A percentile compares a stretch with the other conserved stretches of the same genome.
phyloP scores from a whole-genome alignment of 1,140 invertebrate genomes.

The Coenobita brevimanus region DNA sequence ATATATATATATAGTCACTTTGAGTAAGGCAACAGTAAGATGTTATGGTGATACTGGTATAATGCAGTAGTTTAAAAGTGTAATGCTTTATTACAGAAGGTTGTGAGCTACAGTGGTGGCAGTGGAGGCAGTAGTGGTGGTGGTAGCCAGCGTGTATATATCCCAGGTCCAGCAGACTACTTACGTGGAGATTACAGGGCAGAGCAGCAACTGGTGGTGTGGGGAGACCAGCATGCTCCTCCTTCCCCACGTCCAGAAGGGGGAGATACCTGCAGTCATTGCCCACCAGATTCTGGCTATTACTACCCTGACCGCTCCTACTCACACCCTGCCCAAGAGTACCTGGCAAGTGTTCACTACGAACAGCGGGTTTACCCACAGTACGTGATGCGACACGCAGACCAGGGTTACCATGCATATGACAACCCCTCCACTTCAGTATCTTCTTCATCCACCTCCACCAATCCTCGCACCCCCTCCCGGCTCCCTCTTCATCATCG shows the following conservation, averaged over 20 bases:
- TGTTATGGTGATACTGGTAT: too few relatives aligned
- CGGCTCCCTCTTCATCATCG: conserved; percentile 75
- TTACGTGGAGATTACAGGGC: conserved; percentile 41
- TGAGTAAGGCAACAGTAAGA: too few relatives aligned
- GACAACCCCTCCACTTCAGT: conserved; percentile 76
- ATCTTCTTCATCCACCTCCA: conserved; percentile 68
- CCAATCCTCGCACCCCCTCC: conserved; percentile 71
- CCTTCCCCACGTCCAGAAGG: conserved; percentile 19
- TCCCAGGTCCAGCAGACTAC: conserved; percentile 57
- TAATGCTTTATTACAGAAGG: conserved; percentile 32
- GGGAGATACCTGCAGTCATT: conserved; percentile 43
- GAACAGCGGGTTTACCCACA: conserved; percentile 71
- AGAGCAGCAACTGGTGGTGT: conserved; percentile 52
- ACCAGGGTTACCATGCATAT: conserved; percentile 75
- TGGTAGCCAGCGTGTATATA: conserved; percentile 40
- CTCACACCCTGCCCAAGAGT: conserved; percentile 79
- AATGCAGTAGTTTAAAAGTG: too few relatives aligned
- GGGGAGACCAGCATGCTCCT: conserved; percentile 12
- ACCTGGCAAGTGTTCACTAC: conserved; percentile 67
- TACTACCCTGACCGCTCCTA: conserved; percentile 45
- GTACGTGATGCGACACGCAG: conserved; percentile 71
- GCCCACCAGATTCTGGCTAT: conserved; percentile 24
- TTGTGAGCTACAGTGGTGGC: conserved; percentile 28
- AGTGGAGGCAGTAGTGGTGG: not conserved
- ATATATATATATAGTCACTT: too few relatives aligned